Evolutionary conservation across 2,113 vertebrate genomes (phyloP).

Genomic region (Pterocles burchelli): DNA sequence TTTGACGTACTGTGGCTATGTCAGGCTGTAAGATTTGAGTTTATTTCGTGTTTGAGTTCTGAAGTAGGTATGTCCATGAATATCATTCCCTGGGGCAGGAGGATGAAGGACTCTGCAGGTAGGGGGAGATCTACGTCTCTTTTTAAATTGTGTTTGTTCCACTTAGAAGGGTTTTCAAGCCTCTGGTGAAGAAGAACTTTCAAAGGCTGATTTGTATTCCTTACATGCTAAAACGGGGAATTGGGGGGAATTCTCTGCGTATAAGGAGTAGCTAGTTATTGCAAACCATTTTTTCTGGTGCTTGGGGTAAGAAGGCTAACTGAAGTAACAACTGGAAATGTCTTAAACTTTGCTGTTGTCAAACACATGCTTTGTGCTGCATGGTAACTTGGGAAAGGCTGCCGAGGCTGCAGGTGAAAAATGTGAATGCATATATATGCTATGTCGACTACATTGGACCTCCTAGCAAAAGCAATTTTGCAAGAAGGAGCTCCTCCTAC

Average conservation of each 20-base stretch:
- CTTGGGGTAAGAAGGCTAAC: not conserved
- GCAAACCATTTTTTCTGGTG: not conserved
- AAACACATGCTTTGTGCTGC: not conserved
- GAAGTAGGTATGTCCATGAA: not conserved
- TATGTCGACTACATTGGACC: not conserved
- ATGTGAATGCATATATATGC: not conserved
- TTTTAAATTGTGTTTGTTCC: not conserved
- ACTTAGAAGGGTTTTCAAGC: not conserved
- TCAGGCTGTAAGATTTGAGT: not conserved
- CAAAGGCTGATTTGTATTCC: not conserved
- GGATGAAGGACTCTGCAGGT: slow-evolving; percentile 21
- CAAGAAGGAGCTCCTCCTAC: slow-evolving; percentile 18
- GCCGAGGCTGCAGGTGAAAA: not conserved
- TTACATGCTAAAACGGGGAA: not conserved
- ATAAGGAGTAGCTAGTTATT: not conserved
- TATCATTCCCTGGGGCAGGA: not conserved
- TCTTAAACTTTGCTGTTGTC: not conserved
- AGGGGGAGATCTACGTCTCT: slow-evolving; percentile 3
- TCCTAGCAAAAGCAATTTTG: not conserved
- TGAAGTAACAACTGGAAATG: not conserved
- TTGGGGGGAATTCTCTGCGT: not conserved
- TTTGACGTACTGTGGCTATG: not conserved
- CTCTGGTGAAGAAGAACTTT: not conserved
- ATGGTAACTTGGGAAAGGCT: not conserved
- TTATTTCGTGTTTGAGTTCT: not conserved